Conservation (phyloP, 1,140 invertebrate species). For the Eueides isabella region DNA sequence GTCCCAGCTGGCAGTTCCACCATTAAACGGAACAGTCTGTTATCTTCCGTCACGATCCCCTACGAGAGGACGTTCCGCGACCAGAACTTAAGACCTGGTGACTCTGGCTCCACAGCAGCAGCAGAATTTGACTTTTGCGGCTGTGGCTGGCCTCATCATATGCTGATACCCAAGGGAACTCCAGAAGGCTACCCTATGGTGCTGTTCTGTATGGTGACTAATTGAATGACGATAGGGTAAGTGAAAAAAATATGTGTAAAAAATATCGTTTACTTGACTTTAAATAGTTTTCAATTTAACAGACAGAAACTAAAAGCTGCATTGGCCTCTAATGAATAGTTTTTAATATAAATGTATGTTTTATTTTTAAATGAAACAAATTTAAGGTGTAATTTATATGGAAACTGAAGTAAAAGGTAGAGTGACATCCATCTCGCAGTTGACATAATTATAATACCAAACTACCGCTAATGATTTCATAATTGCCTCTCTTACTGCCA, state of each 20-base stretch:
- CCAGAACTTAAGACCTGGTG: conserved; percentile 82
- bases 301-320: too few species aligned
- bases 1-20: conserved; percentile 86
- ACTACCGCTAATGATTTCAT: too few species aligned
- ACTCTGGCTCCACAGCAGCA: conserved; percentile 76
- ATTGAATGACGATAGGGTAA: conserved; percentile 88
- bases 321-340: too few species aligned
- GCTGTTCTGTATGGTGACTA: conserved; percentile 91
- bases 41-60: conserved; percentile 89
- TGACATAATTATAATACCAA: too few species aligned
- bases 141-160: conserved; percentile 94
- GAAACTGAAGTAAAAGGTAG: too few species aligned
- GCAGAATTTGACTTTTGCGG: conserved; percentile 90
- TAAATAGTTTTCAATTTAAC: too few species aligned
- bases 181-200: conserved; percentile 86
- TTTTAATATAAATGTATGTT: too few species aligned
- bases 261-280: too few species aligned
- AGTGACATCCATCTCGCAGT: too few species aligned
- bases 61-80: conserved; percentile 88
- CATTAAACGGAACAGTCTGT: conserved; percentile 83
- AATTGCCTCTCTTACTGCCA: too few species aligned
- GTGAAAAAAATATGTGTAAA: neutral
- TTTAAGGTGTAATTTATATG: too few species aligned
- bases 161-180: conserved; percentile 89
- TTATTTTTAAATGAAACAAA: too few species aligned